Base-by-base conservation (phyloP, 2,797 vertebrate genomes). In the Myotis pilosus region DNA sequence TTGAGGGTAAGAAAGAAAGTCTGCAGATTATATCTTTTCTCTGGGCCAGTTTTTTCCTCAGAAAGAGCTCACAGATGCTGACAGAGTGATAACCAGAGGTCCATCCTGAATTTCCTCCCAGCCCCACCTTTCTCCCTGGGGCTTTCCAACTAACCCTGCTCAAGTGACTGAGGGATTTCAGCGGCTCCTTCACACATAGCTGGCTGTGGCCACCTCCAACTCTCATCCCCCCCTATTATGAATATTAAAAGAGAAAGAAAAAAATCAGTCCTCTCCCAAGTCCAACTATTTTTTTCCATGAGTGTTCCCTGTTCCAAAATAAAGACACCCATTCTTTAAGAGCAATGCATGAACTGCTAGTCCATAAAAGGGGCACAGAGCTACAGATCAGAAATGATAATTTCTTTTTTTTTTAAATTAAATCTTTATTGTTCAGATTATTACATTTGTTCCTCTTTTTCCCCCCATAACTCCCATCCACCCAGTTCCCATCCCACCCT, bases 231-330 rank as follows among this genome's bases (percentile, higher is more conserved):
- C 30, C 22, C 22, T 17, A 15, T 44, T 2, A 8, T 22, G 28
- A 28, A 44, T 23, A 55, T 76, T 72, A 69, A 74, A 69, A 75
- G 51, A 92, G 51, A 38, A 78, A 89, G 66, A 79, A 89, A 60
- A 92, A 66, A 49, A 19, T 17, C 47, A 80, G 79, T 16, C 25
- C 4, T 25, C 10, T 44, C 38, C 11, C 66, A 72, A n/a, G 57
- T 72, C 41, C 47, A 22, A 22, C 5, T 13, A 44, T 30, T 17
- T 33, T 74, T 72, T 51, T 16, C 28, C 25, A 11, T 1, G 41
- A 44, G 20, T 28, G 49, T 80, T 66, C 36, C 11, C 36, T 36
- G 4, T 53, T 68, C 57, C 62, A 49, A 53, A 80, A 69, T 30
- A n/a, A 83, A 36, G 51, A 25, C 10, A 22, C 23, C 5, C 79